Conservation (phyloP, 2,797 vertebrate genomes). For the Enteromius thamalakanensis region DNA sequence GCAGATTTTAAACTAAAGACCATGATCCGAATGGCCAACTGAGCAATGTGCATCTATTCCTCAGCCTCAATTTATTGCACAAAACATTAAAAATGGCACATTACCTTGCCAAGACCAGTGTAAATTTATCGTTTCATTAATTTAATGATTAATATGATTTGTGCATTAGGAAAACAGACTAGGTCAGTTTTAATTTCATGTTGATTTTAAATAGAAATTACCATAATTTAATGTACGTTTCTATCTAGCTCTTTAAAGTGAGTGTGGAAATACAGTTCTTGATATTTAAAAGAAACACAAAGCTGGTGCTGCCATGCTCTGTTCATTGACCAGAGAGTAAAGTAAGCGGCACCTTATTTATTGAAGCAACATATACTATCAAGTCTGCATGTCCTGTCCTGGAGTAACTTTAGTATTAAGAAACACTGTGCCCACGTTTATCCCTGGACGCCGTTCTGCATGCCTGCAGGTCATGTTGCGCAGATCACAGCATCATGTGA, state of each 20-base stretch:
- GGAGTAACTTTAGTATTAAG: slow-evolving; percentile 3
- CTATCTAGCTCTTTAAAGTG: neutral
- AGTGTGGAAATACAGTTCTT: slow-evolving; percentile 25
- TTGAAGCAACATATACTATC: neutral
- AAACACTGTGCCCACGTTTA: slow-evolving; percentile 5
- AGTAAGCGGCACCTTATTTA: neutral
- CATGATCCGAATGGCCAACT: neutral
- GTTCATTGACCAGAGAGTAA: slow-evolving; percentile 34
- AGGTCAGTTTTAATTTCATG: neutral
- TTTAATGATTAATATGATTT: no score
- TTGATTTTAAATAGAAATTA: neutral
- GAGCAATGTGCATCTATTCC: neutral
- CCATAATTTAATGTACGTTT: neutral
- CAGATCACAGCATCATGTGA: slow-evolving; percentile 38
- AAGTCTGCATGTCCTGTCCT: slow-evolving; percentile 36
- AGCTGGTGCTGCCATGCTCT: slow-evolving; percentile 54
- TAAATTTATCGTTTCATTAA: neutral
- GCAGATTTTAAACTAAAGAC: neutral
- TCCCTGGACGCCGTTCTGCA: slow-evolving; percentile 10
- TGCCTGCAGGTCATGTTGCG: slow-evolving; percentile 35
- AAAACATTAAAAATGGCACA: neutral
- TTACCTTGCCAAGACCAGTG: neutral
- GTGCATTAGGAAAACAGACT: neutral
- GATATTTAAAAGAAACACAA: slow-evolving; percentile 31
- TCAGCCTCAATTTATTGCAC: neutral